These are phyloP conservation scores for Hephaestus fuliginosus DNA, from an alignment of 2,797 vertebrate genomes.

Conservation along the genomic window DNA sequence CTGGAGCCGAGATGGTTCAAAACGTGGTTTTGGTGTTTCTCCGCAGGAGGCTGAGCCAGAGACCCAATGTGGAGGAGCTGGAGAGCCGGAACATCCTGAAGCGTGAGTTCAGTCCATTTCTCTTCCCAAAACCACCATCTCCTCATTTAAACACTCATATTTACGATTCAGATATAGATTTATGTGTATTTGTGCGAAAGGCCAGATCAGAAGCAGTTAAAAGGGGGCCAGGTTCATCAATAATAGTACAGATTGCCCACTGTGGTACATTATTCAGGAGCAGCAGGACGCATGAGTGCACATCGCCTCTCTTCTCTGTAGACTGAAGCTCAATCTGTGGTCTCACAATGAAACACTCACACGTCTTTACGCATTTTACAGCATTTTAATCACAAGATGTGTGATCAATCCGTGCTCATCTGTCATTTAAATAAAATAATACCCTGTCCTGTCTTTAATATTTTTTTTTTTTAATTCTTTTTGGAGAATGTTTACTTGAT, in stretches of 20 bases:
- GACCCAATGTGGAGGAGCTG: slow-evolving; percentile 97
- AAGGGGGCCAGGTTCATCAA: slow-evolving; percentile 17
- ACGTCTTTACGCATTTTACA: too few species aligned
- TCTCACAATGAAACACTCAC: too few species aligned
- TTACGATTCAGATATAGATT: background rate
- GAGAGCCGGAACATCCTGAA: slow-evolving; percentile 98
- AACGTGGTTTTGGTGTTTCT: slow-evolving; percentile 96
- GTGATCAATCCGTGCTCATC: background rate
- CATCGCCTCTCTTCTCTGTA: slow-evolving; percentile 18
- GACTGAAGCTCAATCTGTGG: background rate
- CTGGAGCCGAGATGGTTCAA: slow-evolving; percentile 89
- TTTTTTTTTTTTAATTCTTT: background rate
- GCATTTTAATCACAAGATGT: background rate
- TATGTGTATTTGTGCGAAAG: background rate
- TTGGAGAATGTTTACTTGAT: background rate
- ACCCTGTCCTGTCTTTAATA: background rate
- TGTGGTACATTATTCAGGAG: slow-evolving; percentile 64
- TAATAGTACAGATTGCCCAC: slow-evolving; percentile 17
- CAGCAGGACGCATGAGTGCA: slow-evolving; percentile 42
- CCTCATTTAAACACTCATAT: background rate
- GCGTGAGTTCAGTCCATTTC: slow-evolving; percentile 88
- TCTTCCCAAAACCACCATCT: background rate
- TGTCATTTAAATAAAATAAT: background rate
- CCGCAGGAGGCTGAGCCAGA: slow-evolving; percentile 98
- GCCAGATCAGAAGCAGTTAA: background rate